Base-by-base conservation (phyloP, 2,888 invertebrate species). In the Leucophenga montana region DNA sequence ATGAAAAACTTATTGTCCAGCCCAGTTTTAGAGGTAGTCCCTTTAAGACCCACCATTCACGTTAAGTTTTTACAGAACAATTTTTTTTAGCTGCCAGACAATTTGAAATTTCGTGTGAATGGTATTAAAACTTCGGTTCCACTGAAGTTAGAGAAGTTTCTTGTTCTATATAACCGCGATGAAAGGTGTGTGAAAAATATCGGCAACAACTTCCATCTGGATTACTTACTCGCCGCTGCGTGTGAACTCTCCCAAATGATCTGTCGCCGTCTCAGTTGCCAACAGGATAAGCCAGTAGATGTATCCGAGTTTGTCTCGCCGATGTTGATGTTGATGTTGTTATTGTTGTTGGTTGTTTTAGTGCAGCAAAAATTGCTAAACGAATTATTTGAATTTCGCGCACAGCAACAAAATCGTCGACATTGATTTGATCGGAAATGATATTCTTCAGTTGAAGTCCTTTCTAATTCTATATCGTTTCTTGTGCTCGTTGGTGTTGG, bases 241-340 rank as follows among this genome's bases (percentile, higher is more conserved):
- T 79, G 73, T 18, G 77, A 73, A 68, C 79, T 78, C 64, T 79
- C 77, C 46, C 75, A 72, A 66, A 79, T 78, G 27, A 80, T 77
- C 57, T 77, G 79, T 14, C 72, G 71, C 5, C 78, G 74, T 66
- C 76, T 80, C 11, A 73, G 62, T 68, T 76, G 75, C 78, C 78
- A 78, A 67, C 77, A 78, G 18, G 76, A 77, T 33, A 22, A 56
- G 11, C 22, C 1, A 18, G 16, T 2, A 18, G 50, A 6, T n/a
- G 50, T 50, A 1, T 1, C 50, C 2, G 48, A 18, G 33, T 50
- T 66, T 14, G 22, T 50, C 22, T 22, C 65, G 46, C 14, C 27
- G 27, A n/a, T n/a, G n/a, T n/a, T n/a, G n/a, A n/a, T 53, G 22
- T 27, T 13, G 33, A 16, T 53, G 13, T 33, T n/a, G 54, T 22